Conservation (phyloP, 2,113 vertebrate genomes). For the Neogale vison region DNA sequence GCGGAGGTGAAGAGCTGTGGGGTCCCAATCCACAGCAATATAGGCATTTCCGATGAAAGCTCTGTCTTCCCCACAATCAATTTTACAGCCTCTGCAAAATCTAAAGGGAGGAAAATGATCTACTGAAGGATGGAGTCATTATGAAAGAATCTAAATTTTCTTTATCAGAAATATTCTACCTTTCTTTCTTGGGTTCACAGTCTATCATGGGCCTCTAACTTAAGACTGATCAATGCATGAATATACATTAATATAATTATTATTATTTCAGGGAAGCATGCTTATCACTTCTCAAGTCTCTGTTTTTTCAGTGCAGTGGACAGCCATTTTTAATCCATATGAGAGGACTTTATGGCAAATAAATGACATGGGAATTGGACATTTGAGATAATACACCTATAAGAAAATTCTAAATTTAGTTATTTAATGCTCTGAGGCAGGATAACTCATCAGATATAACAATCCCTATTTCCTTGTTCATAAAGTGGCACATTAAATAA, state of each 20-base stretch:
- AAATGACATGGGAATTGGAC: constrained; percentile 9
- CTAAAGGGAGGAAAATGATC: constrained; percentile 76
- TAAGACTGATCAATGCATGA: constrained; percentile 17
- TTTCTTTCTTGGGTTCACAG: constrained; percentile 11
- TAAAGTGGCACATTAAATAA: constrained; percentile 25
- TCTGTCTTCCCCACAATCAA: constrained; percentile 94
- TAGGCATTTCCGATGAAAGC: constrained; percentile 94
- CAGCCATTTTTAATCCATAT: constrained; percentile 21
- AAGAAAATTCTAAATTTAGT: constrained; percentile 51
- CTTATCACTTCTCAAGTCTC: constrained; percentile 42
- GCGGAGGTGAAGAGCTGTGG: constrained; percentile 96
- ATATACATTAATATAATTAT: constrained; percentile 2
- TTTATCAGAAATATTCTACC: constrained; percentile 3
- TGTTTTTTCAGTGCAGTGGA: constrained; percentile 20
- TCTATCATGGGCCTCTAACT: constrained; percentile 21
- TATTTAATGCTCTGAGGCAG: constrained; percentile 34
- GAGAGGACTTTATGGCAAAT: constrained; percentile 16
- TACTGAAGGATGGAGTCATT: neutral
- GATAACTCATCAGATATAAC: neutral
- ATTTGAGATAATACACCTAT: neutral
- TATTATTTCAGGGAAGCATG: constrained; percentile 25
- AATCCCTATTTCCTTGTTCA: constrained; percentile 18
- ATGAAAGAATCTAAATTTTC: neutral
- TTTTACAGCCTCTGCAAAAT: constrained; percentile 96
- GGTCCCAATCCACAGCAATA: constrained; percentile 99